Percentiles rank a stretch among this genome's conserved stretches.
Evolutionary conservation across 1,140 invertebrate species (phyloP).

Genomic region (Drosophila pectinifera): DNA sequence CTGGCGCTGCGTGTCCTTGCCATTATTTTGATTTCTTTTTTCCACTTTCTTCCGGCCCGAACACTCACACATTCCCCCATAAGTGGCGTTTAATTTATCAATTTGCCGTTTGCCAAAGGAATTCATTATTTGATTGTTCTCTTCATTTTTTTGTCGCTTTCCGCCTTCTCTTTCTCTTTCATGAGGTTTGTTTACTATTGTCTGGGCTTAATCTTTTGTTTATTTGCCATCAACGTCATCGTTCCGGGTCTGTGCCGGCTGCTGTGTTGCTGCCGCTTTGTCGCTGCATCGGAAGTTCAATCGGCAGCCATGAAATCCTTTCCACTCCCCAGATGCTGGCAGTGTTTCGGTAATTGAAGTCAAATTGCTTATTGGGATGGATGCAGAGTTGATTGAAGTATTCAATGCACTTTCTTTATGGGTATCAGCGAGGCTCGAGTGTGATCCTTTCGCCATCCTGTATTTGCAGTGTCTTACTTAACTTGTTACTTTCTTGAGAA

Average conservation of each 20-base stretch:
- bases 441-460: no score
- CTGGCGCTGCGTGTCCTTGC: constrained; percentile 73
- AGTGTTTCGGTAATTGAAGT: constrained; percentile 51
- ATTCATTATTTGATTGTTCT: constrained; percentile 72
- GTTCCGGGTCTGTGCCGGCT: constrained; percentile 16
- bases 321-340: neutral
- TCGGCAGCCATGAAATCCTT: constrained; percentile 47
- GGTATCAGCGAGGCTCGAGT: neutral
- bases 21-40: constrained; percentile 71
- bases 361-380: constrained; percentile 46
- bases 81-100: constrained; percentile 84
- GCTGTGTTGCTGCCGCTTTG: constrained; percentile 25
- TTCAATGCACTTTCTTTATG: neutral
- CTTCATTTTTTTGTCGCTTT: constrained; percentile 15
- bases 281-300: constrained; percentile 51
- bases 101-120: constrained; percentile 80
- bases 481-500: neutral
- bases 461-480: neutral
- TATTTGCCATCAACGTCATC: constrained; percentile 70
- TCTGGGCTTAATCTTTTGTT: constrained; percentile 67
- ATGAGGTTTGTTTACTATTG: constrained; percentile 55
- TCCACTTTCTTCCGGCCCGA: constrained; percentile 39
- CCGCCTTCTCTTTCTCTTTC: constrained; percentile 10
- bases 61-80: constrained; percentile 27
- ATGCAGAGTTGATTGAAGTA: constrained; percentile 22